Base-by-base conservation (phyloP, 2,888 invertebrate genomes). In the Willowsia nigromaculata region DNA sequence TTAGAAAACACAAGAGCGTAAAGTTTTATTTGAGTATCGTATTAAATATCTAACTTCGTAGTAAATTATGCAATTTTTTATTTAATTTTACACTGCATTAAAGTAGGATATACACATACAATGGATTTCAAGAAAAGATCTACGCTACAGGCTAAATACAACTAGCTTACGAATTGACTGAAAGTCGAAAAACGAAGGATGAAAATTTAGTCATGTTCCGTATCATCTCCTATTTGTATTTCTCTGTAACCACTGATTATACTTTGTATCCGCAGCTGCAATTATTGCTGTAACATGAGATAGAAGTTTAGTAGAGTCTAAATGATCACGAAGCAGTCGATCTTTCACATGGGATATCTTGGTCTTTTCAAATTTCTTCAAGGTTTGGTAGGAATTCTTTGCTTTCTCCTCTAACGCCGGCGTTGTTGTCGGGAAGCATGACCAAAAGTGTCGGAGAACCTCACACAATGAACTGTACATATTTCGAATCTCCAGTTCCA, bases 401-500 rank as follows among this genome's bases (percentile, higher is more conserved):
- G 97, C 96, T 94, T 97, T 96, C 27, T 96, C 96, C 93, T 98
- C 97, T 50, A 96, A 94, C 82, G 96, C 95, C 25, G 96, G 95
- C 1, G 96, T 96, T 0, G 96, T 96, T 0, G 96, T 96, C 1
- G 96, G 96, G 95, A 99, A 99, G 94, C 98, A 97, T 65, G 96
- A 95, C 99, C 99, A 99, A 94, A 99, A 97, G 94, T 99, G 99
- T 89, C 97, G 96, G 15, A 99, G 94, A 89, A 99, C 94, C 94
- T 99, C 99, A 90, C 97, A 96, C 4, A 97, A 95, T 0, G 98
- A 97, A 81, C 97, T 95, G 94, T 99, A 99, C 81, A 98, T 94
- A 91, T 97, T 96, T 86, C 96, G 95, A 13, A 99, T 94, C 93
- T 99, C 99, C 65, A 95, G 95, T 93, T 97, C 97, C 89, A 98